These are phyloP conservation scores for Hipparchia sbordonii DNA, from an alignment of 2,888 invertebrate genomes.

Conservation along the genomic window DNA sequence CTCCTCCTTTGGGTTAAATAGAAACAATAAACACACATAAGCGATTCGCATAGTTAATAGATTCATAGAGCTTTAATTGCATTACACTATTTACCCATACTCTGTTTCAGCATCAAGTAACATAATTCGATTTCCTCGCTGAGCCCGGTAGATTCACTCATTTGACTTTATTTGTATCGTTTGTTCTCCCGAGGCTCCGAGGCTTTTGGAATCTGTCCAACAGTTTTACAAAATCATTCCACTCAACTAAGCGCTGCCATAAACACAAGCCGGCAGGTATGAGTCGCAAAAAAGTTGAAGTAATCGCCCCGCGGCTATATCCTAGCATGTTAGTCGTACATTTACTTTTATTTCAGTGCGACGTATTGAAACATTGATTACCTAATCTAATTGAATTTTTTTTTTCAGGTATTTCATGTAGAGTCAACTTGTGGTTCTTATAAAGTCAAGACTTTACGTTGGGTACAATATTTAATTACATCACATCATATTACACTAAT, in stretches of 20 bases:
- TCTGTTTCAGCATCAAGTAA: conserved; percentile 35
- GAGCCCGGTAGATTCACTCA: conserved; percentile 67
- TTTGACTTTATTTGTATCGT: conserved; percentile 80
- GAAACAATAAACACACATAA: no score
- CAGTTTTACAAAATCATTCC: conserved; percentile 83
- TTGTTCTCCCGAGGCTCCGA: conserved; percentile 68
- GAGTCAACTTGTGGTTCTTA: no score
- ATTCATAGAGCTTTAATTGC: neutral
- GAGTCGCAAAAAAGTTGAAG: conserved; percentile 76
- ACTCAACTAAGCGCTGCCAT: conserved; percentile 82
- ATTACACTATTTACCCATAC: neutral
- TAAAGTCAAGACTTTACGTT: neutral
- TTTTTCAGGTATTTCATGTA: no score
- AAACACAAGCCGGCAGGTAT: conserved; percentile 80
- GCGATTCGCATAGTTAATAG: no score
- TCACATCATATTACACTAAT: no score
- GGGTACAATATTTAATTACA: neutral
- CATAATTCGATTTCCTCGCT: conserved; percentile 45
- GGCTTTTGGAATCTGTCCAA: conserved; percentile 76
- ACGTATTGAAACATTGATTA: conserved; percentile 17
- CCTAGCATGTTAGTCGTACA: conserved; percentile 54
- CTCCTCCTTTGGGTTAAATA: no score
- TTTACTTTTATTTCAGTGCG: conserved; percentile 56
- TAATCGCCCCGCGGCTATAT: conserved; percentile 74
- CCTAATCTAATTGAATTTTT: no score